Base-by-base conservation (phyloP, 1,140 invertebrate species). In the Drosophila saltans region DNA sequence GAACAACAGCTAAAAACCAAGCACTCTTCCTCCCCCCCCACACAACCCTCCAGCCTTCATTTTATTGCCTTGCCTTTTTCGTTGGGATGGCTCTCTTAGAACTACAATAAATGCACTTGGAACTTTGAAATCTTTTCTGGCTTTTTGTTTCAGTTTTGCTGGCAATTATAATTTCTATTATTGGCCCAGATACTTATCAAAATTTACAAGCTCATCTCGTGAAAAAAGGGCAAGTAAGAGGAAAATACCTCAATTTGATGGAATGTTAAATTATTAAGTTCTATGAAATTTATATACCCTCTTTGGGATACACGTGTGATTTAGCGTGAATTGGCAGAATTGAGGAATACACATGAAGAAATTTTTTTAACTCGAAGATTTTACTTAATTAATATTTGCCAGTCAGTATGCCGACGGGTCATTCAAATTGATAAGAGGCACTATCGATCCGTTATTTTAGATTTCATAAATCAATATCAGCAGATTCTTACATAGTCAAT, bases 381-480 rank as follows among this genome's bases (percentile, higher is more conserved):
- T 10, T 21, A 55, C 21, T 24, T n/a, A 9, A 3, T 9, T 2
- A 55, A 55, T 24, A 55, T 24, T 24, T 59, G 4, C 33, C 10
- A 30, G 33, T 40, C 21, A 40, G 16, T 8, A 4, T n/a, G 57
- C 24, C 33, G 57, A 9, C 57, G 57, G 8, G 10, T 21, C 8
- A 52, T 39, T 33, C 24, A 21, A 24, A 59, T 4, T 59, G 57
- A 59, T 59, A 59, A 59, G 21, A 26, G 3, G 3, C 21, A 33
- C 57, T 39, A 59, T 59, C 36, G 57, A 36, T 33, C 21, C 0
- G 8, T 16, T 6, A 2, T 8, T 24, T 24, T 24, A 59, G 57
- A 24, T 59, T 39, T 39, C 6, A 59, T 59, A 59, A 59, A 59
- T 59, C 57, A 59, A 59, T 59, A 40, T 40, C 57, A 59, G 16